A percentile compares a stretch with the other conserved stretches of the same genome.
phyloP scores from a whole-genome alignment of 2,888 invertebrate genomes.

The Altica lythri region DNA sequence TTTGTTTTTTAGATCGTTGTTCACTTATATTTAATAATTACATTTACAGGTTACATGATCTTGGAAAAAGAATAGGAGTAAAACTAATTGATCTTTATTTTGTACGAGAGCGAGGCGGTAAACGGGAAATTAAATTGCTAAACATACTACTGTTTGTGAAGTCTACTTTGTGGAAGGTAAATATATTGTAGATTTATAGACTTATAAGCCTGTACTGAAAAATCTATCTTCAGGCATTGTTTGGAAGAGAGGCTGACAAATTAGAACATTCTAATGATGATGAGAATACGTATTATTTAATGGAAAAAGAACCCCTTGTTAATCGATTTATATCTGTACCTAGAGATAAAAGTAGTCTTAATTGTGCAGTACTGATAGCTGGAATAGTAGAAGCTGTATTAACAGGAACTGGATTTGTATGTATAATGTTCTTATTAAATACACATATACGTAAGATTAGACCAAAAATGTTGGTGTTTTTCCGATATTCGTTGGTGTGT shows the following conservation, averaged over 20 bases:
- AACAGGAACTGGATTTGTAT: constrained; percentile 93
- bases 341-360: constrained; percentile 94
- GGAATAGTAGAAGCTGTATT: constrained; percentile 97
- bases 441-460: too few relatives aligned
- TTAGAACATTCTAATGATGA: constrained; percentile 98
- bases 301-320: constrained; percentile 95
- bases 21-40: not conserved
- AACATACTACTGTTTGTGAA: constrained; percentile 96
- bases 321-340: constrained; percentile 98
- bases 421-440: constrained; percentile 53
- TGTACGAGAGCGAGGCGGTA: constrained; percentile 89
- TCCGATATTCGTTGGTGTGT: too few relatives aligned
- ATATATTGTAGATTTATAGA: too few relatives aligned
- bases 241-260: constrained; percentile 98
- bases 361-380: constrained; percentile 98
- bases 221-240: constrained; percentile 74
- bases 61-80: constrained; percentile 94
- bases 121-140: constrained; percentile 92
- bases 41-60: constrained; percentile 83
- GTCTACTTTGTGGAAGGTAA: constrained; percentile 94
- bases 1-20: not conserved
- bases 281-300: constrained; percentile 96
- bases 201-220: not conserved
- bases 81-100: constrained; percentile 93
- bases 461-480: too few relatives aligned